Percentiles rank a stretch among this genome's conserved stretches.
These are phyloP conservation scores for Corythornis vintsioides DNA, from an alignment of 2,113 vertebrate species.

Conservation along the genomic window DNA sequence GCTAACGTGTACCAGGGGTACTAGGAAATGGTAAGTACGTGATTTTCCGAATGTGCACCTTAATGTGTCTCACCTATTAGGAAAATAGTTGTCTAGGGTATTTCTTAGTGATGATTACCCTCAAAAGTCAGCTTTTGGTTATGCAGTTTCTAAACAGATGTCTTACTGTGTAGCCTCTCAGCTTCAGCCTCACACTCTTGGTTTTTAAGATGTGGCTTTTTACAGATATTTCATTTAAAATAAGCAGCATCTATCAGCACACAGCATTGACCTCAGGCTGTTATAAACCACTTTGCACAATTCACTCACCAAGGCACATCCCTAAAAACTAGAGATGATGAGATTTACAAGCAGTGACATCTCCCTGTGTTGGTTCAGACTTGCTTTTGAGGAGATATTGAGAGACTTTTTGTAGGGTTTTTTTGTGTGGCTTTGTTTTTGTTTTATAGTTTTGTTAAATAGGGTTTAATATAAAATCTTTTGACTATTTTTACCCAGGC, in stretches of 20 bases:
- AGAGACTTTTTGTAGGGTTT: not conserved
- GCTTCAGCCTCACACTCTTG: not conserved
- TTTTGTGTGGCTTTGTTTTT: not conserved
- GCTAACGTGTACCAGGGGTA: not conserved
- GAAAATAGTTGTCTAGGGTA: not conserved
- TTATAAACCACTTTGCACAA: not conserved
- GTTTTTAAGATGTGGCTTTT: not conserved
- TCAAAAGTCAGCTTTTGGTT: not conserved
- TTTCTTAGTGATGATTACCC: not conserved
- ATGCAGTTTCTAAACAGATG: not conserved
- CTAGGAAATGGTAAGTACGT: not conserved
- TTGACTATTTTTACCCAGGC: not conserved
- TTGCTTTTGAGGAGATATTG: not conserved
- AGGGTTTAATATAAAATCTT: conserved; percentile 8
- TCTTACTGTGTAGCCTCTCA: not conserved
- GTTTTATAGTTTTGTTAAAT: not conserved
- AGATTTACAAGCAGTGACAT: not conserved
- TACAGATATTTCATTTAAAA: not conserved
- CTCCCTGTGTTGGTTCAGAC: not conserved
- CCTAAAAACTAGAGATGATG: not conserved
- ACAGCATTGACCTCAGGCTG: not conserved
- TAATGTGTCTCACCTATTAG: not conserved
- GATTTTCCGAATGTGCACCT: not conserved
- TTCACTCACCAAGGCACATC: not conserved
- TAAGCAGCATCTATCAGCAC: not conserved